A percentile compares a stretch with the other conserved stretches of the same genome.
These are phyloP conservation scores for Drosophila aldrichi DNA, from an alignment of 2,888 invertebrate genomes.

Conservation along the genomic window DNA sequence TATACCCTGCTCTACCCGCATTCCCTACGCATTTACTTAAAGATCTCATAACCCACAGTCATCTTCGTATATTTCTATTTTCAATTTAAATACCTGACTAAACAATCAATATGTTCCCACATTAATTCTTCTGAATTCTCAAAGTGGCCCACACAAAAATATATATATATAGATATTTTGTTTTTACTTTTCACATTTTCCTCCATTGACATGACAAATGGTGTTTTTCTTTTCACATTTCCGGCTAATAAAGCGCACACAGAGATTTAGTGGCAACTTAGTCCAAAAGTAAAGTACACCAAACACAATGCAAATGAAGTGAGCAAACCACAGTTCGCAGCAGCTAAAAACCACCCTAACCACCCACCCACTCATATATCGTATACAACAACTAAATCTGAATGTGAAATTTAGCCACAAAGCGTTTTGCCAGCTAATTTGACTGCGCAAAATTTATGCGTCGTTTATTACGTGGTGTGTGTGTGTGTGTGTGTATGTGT, in stretches of 20 bases:
- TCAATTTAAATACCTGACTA: constrained; percentile 4
- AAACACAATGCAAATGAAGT: constrained; percentile 4
- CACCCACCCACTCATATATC: constrained; percentile 7
- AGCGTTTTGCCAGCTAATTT: constrained; percentile 65
- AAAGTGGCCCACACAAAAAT: constrained; percentile 10
- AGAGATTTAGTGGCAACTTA: constrained; percentile 16
- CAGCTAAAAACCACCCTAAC: background rate
- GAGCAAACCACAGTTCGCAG: background rate
- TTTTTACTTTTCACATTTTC: background rate
- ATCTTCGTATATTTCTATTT: background rate
- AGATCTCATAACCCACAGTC: background rate
- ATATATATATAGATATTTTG: background rate
- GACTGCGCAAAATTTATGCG: constrained; percentile 73
- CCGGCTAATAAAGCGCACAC: constrained; percentile 34
- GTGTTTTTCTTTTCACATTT: constrained; percentile 15
- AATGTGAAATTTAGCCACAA: constrained; percentile 29
- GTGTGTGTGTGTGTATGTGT: background rate
- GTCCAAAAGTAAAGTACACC: constrained; percentile 6
- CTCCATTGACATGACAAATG: constrained; percentile 35
- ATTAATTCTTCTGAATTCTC: constrained; percentile 1
- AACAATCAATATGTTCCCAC: constrained; percentile 1
- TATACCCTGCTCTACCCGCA: background rate
- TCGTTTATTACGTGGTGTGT: constrained; percentile 34
- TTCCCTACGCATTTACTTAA: too few species aligned
- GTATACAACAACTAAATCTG: constrained; percentile 36